Conservation (phyloP, 1,140 invertebrate species). For the Eupeodes corollae region DNA sequence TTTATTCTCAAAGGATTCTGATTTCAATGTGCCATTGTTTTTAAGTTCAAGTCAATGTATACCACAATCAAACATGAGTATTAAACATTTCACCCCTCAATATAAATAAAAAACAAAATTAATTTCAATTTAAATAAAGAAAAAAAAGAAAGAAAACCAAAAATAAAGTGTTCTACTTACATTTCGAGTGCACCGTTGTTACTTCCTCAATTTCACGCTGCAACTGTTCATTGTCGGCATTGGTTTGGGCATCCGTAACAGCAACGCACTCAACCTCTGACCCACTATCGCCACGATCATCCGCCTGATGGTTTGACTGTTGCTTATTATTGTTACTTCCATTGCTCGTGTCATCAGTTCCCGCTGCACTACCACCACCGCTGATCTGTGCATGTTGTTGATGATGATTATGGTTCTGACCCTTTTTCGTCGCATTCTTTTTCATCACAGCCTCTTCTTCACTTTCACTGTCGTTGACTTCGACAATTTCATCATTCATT, state of each 20-base stretch:
- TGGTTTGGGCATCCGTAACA: background rate
- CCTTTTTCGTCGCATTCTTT: background rate
- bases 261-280: background rate
- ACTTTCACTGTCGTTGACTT: constrained; percentile 9
- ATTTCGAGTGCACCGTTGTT: constrained; percentile 8
- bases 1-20: too few relatives aligned
- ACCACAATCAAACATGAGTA: too few relatives aligned
- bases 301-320: background rate
- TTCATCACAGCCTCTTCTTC: constrained; percentile 1
- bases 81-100: too few relatives aligned
- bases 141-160: background rate
- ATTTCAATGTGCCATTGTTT: too few relatives aligned
- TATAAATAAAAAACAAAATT: too few relatives aligned
- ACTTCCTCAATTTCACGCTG: constrained; percentile 11
- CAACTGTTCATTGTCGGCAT: constrained; percentile 6
- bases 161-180: constrained; percentile 5
- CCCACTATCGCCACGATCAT: background rate
- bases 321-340: constrained; percentile 3
- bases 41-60: too few relatives aligned
- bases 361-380: constrained; percentile 4
- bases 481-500: constrained; percentile 3
- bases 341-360: background rate
- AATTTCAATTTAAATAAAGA: too few relatives aligned
- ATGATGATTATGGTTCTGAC: constrained; percentile 2
- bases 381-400: background rate